Evolutionary conservation across 1,140 invertebrate genomes (phyloP).

Genomic region (Drepana arcuata): DNA sequence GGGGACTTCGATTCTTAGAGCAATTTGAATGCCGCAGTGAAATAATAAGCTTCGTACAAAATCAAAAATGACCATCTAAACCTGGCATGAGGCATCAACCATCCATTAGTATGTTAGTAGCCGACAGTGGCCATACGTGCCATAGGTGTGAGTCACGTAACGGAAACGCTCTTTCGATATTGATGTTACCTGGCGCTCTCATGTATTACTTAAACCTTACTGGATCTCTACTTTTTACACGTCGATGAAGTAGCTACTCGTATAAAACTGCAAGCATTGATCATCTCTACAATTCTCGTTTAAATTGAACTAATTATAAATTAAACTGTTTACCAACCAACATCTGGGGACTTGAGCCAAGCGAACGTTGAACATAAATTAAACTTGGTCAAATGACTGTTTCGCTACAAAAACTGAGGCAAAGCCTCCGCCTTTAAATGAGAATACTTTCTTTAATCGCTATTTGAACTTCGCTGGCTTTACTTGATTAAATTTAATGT

Average conservation of each 20-base stretch:
- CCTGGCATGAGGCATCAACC: too few relatives aligned
- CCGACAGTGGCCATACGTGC: constrained; percentile 49
- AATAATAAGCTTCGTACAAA: too few relatives aligned
- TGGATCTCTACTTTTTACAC: too few relatives aligned
- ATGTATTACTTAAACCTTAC: constrained; percentile 27
- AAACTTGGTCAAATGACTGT: constrained; percentile 45
- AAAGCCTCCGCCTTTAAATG: constrained; percentile 37
- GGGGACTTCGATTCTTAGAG: too few relatives aligned
- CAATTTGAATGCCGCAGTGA: too few relatives aligned
- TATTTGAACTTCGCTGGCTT: background rate
- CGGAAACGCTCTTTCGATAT: constrained; percentile 59
- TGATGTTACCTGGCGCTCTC: constrained; percentile 46
- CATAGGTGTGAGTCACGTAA: constrained; percentile 66
- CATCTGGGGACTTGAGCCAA: constrained; percentile 39
- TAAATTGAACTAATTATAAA: too few relatives aligned
- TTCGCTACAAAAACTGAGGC: constrained; percentile 45
- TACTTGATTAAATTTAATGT: background rate
- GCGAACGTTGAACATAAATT: constrained; percentile 34
- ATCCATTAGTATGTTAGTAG: constrained; percentile 62
- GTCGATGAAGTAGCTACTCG: too few relatives aligned
- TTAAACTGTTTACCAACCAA: too few relatives aligned
- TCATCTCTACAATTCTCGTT: too few relatives aligned
- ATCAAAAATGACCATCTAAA: too few relatives aligned
- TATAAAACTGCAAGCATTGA: too few relatives aligned
- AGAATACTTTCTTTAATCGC: constrained; percentile 15